Evolutionary conservation across 2,888 invertebrate species (phyloP).

Genomic region (Chrysopilus asiliformis): DNA sequence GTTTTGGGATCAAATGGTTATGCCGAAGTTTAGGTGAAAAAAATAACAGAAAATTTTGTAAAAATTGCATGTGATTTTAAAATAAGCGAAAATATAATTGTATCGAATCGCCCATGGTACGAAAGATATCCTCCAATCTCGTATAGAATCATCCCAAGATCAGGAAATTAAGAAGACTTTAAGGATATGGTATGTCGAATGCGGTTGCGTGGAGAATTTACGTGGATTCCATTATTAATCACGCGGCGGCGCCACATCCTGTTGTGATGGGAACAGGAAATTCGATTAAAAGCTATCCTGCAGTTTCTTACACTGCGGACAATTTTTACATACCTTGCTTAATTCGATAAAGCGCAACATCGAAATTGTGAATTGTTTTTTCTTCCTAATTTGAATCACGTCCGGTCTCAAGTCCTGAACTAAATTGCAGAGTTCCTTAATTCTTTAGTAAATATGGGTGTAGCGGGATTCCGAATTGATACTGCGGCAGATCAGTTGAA

Average conservation of each 20-base stretch:
- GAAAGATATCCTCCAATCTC: conserved; percentile 77
- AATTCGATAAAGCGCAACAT: conserved; percentile 41
- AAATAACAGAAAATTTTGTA: too few species aligned
- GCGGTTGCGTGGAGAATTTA: conserved; percentile 65
- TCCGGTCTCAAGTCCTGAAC: conserved; percentile 42
- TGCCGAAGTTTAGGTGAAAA: conserved; percentile 39
- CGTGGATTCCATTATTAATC: conserved; percentile 61
- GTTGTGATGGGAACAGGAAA: conserved; percentile 24
- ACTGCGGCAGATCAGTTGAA: conserved; percentile 41
- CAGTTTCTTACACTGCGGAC: conserved; percentile 40
- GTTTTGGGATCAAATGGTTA: conserved; percentile 51
- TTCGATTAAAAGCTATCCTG: conserved; percentile 37
- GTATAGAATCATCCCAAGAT: conserved; percentile 55
- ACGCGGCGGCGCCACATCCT: conserved; percentile 48
- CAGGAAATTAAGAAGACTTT: conserved; percentile 57
- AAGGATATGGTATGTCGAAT: conserved; percentile 53
- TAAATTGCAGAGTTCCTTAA: conserved; percentile 38
- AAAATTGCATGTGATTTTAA: conserved; percentile 40
- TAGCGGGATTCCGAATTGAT: conserved; percentile 73
- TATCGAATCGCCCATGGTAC: conserved; percentile 59
- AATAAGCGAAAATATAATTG: conserved; percentile 42
- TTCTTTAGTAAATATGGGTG: conserved; percentile 44
- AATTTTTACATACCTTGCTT: conserved; percentile 44
- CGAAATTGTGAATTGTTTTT: conserved; percentile 27
- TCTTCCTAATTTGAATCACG: conserved; percentile 40